These are phyloP conservation scores for Rhadinocentrus ornatus DNA, from an alignment of 2,797 vertebrate species.

Conservation along the genomic window DNA sequence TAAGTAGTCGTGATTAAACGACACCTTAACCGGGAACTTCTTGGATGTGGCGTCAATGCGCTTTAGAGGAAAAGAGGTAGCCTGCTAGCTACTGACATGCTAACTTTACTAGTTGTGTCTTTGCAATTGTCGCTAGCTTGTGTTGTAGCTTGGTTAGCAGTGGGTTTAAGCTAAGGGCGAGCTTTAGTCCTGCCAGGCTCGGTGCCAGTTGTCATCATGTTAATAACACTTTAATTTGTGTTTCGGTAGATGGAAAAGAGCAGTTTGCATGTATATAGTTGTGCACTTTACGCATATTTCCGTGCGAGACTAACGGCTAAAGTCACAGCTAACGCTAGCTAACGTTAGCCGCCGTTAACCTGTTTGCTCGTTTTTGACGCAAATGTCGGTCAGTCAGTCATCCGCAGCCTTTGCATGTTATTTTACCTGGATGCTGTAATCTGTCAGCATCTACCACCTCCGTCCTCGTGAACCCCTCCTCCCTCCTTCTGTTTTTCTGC, in stretches of 20 bases:
- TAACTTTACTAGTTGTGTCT: slow-evolving; percentile 66
- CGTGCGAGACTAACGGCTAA: slow-evolving; percentile 52
- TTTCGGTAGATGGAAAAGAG: not conserved
- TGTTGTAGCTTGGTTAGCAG: slow-evolving; percentile 57
- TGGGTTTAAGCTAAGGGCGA: slow-evolving; percentile 16
- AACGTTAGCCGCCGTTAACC: slow-evolving; percentile 51
- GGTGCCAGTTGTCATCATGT: slow-evolving; percentile 17
- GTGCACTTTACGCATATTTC: slow-evolving; percentile 31
- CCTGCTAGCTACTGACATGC: slow-evolving; percentile 34
- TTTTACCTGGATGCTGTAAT: not conserved
- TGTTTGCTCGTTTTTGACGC: slow-evolving; percentile 28
- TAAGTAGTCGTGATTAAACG: slow-evolving; percentile 34
- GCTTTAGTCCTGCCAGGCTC: not conserved
- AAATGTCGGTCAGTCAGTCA: slow-evolving; percentile 16
- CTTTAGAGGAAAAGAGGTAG: slow-evolving; percentile 15
- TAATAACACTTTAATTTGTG: fast-evolving
- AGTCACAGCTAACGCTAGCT: slow-evolving; percentile 69
- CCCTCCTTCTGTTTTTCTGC: not conserved
- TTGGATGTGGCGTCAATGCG: not conserved
- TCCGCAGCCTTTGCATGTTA: not conserved
- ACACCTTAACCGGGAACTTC: not conserved
- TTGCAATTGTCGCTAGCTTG: slow-evolving; percentile 49
- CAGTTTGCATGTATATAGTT: not conserved
- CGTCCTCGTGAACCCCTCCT: no score
- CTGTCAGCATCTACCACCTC: fast-evolving